Percentiles rank a stretch among this genome's conserved stretches.
Conservation (phyloP, 2,113 vertebrate genomes). For the Catharus bicknelli region DNA sequence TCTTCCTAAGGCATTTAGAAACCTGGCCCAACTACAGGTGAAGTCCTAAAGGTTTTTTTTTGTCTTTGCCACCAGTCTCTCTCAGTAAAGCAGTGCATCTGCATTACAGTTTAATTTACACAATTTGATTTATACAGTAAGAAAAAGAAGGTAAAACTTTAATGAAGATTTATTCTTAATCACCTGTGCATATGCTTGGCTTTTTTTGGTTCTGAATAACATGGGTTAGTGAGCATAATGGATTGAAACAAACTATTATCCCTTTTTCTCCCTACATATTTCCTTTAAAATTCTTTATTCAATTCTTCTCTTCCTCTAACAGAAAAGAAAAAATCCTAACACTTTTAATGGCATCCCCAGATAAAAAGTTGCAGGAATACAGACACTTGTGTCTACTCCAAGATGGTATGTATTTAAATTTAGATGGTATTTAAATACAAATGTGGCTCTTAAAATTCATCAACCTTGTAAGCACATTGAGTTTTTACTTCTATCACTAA, state of each 20-base stretch:
- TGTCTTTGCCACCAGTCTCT: not conserved
- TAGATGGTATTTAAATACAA: not conserved
- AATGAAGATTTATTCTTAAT: not conserved
- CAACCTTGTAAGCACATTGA: not conserved
- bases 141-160: not conserved
- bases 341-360: not conserved
- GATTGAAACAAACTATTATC: not conserved
- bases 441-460: not conserved
- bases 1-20: not conserved
- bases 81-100: not conserved
- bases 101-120: not conserved
- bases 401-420: not conserved
- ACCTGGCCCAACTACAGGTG: not conserved
- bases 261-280: not conserved
- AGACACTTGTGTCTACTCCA: not conserved
- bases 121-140: not conserved
- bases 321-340: not conserved
- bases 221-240: not conserved
- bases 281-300: not conserved
- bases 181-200: not conserved
- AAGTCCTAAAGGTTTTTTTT: not conserved
- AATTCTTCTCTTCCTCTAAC: not conserved
- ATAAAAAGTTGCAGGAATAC: not conserved
- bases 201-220: not conserved
- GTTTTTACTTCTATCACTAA: not conserved